Conservation (phyloP, 2,888 invertebrate species). For the Odontomyia ornata region DNA sequence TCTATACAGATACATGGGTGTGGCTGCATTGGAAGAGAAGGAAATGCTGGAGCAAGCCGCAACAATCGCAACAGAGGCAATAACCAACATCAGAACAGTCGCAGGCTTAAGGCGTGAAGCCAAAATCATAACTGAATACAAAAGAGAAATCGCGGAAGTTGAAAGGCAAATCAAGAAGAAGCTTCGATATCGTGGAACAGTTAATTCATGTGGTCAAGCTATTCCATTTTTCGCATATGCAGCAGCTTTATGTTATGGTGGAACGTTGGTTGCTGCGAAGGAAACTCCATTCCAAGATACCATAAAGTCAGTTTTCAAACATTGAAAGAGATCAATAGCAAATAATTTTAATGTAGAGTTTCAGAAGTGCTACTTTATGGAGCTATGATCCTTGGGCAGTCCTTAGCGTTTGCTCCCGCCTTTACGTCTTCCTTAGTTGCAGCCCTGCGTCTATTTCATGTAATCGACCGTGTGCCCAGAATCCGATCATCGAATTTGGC, state of each 20-base stretch:
- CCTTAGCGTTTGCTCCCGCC: slow-evolving; percentile 80
- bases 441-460: slow-evolving; percentile 73
- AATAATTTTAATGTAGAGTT: slow-evolving; percentile 65
- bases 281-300: slow-evolving; percentile 73
- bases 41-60: slow-evolving; percentile 73
- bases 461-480: slow-evolving; percentile 70
- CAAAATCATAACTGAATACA: slow-evolving; percentile 70
- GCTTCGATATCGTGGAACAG: slow-evolving; percentile 72
- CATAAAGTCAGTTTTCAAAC: slow-evolving; percentile 69
- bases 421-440: slow-evolving; percentile 78
- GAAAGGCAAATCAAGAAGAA: slow-evolving; percentile 67
- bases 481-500: slow-evolving; percentile 63
- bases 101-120: slow-evolving; percentile 73
- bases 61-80: slow-evolving; percentile 78
- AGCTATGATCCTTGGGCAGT: slow-evolving; percentile 82
- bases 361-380: slow-evolving; percentile 81
- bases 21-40: slow-evolving; percentile 70
- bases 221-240: slow-evolving; percentile 79
- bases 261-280: slow-evolving; percentile 72
- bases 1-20: slow-evolving; percentile 66
- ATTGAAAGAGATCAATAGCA: slow-evolving; percentile 53
- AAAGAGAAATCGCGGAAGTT: slow-evolving; percentile 67
- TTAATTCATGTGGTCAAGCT: slow-evolving; percentile 77
- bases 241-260: slow-evolving; percentile 76
- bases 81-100: slow-evolving; percentile 76